Base-by-base conservation (phyloP, 2,888 invertebrate species). In the Drosophila emarginata region DNA sequence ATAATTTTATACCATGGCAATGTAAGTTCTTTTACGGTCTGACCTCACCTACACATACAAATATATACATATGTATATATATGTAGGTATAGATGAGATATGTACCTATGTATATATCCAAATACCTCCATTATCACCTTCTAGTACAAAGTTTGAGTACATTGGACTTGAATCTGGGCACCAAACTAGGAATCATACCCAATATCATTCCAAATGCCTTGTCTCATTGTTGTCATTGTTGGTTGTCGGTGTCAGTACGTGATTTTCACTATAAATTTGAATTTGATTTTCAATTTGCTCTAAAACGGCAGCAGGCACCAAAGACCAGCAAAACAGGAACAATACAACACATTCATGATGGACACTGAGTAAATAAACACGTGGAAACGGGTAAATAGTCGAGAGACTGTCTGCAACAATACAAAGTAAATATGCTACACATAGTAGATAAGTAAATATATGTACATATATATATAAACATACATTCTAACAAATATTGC, bases 181-280 rank as follows among this genome's bases (percentile, higher is more conserved):
- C 37, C 54, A 36, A 14, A 18, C 23, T 51, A 32, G 39, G n/a
- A 51, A 64, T 70, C 45, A 45, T 70, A 61, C 23, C 69, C 23
- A 53, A 64, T 70, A 45, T 52, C 66, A 39, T 40, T 72, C 61
- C 54, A 72, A 62, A 63, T 71, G 63, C 72, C 53, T 60, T 57
- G 39, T 53, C 36, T 63, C 66, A 64, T 64, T 74, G 71, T 66
- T 76, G 69, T 65, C 68, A 61, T 64, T 67, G 65, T 69, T 64
- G 56, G 61, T 70, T 61, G 74, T 75, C 73, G 70, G 74, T 78
- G 79, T 75, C 79, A 62, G 85, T 89, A 89, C 90, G 90, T 89
- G 90, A 90, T 90, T 83, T 89, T 90, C 75, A 74, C 77, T 76
- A 80, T 80, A 78, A 86, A 81, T 86, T 84, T 83, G 78, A 89